These are phyloP conservation scores for Styela clava DNA, from an alignment of 23 tunicate genomes.

Conservation along the genomic window DNA sequence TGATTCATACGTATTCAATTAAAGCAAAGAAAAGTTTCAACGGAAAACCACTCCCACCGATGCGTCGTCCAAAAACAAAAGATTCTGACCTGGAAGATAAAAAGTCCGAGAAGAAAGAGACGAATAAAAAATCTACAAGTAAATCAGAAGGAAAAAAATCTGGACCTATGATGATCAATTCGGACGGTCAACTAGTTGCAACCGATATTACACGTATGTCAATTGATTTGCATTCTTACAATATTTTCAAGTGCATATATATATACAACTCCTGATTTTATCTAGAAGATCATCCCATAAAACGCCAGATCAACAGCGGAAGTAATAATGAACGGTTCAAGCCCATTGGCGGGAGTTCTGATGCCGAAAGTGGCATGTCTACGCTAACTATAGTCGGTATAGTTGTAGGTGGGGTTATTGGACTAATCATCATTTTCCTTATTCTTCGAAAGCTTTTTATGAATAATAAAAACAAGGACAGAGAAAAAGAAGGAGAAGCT, in stretches of 20 bases:
- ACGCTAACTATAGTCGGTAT: conserved; percentile 5
- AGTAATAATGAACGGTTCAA: neutral
- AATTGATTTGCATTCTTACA: no score
- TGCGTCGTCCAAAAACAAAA: neutral
- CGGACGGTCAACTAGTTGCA: neutral
- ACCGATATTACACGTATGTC: neutral
- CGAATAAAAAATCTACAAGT: neutral
- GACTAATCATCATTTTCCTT: neutral
- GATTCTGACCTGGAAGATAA: neutral
- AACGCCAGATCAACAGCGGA: neutral
- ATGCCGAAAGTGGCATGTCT: neutral
- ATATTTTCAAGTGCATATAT: no score
- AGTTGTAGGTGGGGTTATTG: neutral
- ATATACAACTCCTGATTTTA: neutral
- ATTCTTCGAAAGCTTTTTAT: neutral
- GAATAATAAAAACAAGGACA: neutral
- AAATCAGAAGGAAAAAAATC: neutral
- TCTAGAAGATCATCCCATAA: neutral
- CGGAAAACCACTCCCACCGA: conserved; percentile 4
- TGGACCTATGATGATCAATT: neutral
- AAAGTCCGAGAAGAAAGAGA: neutral
- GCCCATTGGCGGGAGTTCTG: neutral
- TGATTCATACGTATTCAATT: neutral
- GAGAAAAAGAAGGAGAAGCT: neutral
- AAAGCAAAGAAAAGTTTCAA: conserved; percentile 9